A percentile compares a stretch with the other conserved stretches of the same genome.
phyloP scores from a whole-genome alignment of 2,113 vertebrate genomes.

The Speoplatyrhinus poulsoni region DNA sequence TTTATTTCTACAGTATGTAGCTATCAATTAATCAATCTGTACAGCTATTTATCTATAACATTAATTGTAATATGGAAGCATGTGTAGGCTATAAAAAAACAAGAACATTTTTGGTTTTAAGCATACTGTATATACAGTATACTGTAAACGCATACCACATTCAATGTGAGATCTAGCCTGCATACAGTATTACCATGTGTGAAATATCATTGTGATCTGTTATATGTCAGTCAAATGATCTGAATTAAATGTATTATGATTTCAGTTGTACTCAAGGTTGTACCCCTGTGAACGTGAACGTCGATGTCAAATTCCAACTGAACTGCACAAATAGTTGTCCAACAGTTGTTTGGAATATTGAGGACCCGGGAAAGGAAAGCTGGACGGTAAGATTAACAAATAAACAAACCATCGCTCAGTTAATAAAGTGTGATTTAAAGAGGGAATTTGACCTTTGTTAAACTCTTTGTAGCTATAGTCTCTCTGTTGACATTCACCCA shows the following conservation, averaged over 20 bases:
- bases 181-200: background rate
- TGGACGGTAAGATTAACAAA: slow-evolving; percentile 51
- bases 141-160: background rate
- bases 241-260: slow-evolving; percentile 9
- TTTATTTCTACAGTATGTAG: background rate
- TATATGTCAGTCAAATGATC: background rate
- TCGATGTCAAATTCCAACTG: slow-evolving; percentile 38
- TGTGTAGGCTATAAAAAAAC: too few relatives aligned
- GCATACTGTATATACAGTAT: background rate
- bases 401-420: background rate
- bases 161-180: background rate
- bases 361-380: background rate
- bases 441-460: too few relatives aligned
- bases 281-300: background rate
- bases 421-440: too few relatives aligned
- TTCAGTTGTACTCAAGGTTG: slow-evolving; percentile 47
- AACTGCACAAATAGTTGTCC: slow-evolving; percentile 41
- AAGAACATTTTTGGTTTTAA: background rate
- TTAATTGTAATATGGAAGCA: too few relatives aligned
- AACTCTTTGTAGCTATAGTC: too few relatives aligned
- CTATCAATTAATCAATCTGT: too few relatives aligned
- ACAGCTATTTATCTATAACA: too few relatives aligned
- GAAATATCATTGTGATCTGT: background rate
- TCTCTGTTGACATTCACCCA: too few relatives aligned
- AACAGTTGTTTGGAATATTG: slow-evolving; percentile 56